Conservation (phyloP, 2,888 invertebrate genomes). For the Amphipoea oculea region DNA sequence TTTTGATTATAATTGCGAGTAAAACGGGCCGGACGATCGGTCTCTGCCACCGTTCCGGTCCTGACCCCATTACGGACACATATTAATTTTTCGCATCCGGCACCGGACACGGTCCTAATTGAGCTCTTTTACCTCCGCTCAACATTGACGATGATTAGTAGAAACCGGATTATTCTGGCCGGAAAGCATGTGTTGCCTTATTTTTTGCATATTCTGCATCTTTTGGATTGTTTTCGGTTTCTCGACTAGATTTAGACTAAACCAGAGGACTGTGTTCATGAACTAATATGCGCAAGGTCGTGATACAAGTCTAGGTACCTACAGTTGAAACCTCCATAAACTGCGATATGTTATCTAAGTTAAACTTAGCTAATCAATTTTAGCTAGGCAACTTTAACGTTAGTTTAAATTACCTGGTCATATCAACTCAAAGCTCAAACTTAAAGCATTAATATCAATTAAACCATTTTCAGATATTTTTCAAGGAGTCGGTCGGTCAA, state of each 20-base stretch:
- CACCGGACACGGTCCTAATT: slow-evolving; percentile 77
- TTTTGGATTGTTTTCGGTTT: background rate
- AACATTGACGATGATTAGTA: slow-evolving; percentile 54
- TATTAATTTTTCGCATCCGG: slow-evolving; percentile 87
- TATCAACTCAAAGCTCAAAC: no score
- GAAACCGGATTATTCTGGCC: slow-evolving; percentile 47
- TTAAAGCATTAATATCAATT: no score
- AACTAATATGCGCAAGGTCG: background rate
- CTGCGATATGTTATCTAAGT: background rate
- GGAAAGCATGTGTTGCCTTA: slow-evolving; percentile 17
- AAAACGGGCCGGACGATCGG: slow-evolving; percentile 72
- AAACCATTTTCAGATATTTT: no score
- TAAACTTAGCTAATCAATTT: background rate
- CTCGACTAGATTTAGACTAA: background rate
- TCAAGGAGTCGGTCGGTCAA: no score
- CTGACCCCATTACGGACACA: slow-evolving; percentile 77
- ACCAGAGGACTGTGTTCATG: background rate
- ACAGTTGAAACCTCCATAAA: background rate
- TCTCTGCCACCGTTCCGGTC: slow-evolving; percentile 75
- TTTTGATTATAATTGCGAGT: slow-evolving; percentile 72
- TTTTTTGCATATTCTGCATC: slow-evolving; percentile 1
- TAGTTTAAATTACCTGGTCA: background rate
- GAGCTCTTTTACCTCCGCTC: slow-evolving; percentile 74
- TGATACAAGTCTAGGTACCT: background rate
- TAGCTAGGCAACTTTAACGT: background rate